Conservation (phyloP, 2,113 vertebrate genomes). For the Hypomesus transpacificus region DNA sequence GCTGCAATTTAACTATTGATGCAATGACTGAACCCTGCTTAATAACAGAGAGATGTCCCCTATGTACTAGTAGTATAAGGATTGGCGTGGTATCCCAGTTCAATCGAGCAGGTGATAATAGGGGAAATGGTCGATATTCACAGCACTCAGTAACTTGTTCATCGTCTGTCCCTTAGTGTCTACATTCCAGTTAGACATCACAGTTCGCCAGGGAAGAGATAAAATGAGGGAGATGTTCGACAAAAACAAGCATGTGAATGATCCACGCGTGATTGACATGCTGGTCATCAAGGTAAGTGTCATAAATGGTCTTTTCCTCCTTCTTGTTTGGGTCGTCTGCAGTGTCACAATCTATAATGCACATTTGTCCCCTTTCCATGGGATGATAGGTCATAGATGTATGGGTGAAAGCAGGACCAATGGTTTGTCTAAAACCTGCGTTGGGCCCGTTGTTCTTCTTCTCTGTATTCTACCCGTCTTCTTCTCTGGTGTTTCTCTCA, state of each 20-base stretch:
- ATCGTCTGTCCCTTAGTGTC: constrained; percentile 69
- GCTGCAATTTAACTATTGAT: too few species aligned
- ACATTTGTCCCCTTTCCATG: too few species aligned
- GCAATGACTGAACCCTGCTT: too few species aligned
- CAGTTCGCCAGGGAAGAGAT: constrained; percentile 77
- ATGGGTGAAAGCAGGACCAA: not conserved
- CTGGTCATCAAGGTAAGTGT: constrained; percentile 91
- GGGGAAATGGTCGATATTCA: too few species aligned
- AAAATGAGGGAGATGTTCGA: constrained; percentile 91
- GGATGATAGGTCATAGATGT: not conserved
- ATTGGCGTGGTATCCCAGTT: too few species aligned
- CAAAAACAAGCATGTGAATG: constrained; percentile 83
- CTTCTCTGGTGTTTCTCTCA: not conserved
- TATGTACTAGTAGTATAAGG: too few species aligned
- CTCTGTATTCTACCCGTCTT: too few species aligned
- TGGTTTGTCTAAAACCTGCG: too few species aligned
- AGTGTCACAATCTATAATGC: too few species aligned
- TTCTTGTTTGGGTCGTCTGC: not conserved
- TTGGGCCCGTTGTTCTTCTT: too few species aligned
- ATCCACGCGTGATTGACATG: constrained; percentile 89
- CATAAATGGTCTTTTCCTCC: not conserved
- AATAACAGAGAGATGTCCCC: too few species aligned
- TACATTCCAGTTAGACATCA: constrained; percentile 85
- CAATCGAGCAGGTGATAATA: too few species aligned
- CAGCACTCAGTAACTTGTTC: not conserved